A percentile compares a stretch with the other conserved stretches of the same genome.
These are phyloP conservation scores for Cantharis flavilabris DNA, from an alignment of 2,888 invertebrate species.

Conservation along the genomic window DNA sequence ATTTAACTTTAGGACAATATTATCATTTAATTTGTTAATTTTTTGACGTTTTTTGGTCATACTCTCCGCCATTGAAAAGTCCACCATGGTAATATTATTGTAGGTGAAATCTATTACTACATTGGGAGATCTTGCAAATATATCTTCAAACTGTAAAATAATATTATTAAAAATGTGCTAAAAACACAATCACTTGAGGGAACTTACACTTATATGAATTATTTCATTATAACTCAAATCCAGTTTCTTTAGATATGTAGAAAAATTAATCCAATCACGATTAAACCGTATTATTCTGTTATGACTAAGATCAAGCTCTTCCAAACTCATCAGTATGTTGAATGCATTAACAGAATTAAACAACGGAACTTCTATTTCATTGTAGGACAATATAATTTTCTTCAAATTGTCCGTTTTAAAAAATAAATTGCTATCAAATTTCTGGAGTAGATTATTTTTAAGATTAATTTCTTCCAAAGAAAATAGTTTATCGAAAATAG, in stretches of 20 bases:
- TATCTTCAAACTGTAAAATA: not conserved
- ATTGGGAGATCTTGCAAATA: not conserved
- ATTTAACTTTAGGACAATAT: slow-evolving; percentile 53
- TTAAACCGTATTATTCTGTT: slow-evolving; percentile 34
- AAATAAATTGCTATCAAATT: slow-evolving; percentile 62
- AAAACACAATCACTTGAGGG: not conserved
- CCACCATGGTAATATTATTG: slow-evolving; percentile 60
- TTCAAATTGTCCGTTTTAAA: slow-evolving; percentile 39
- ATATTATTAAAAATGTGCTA: not conserved
- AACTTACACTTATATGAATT: slow-evolving; percentile 58
- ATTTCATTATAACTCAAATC: slow-evolving; percentile 73
- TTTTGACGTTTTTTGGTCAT: not conserved
- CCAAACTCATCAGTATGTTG: slow-evolving; percentile 49
- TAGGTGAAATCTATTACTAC: slow-evolving; percentile 64
- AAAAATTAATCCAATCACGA: slow-evolving; percentile 27
- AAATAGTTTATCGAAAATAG: slow-evolving; percentile 61
- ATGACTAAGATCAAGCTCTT: slow-evolving; percentile 56
- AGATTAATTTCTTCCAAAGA: slow-evolving; percentile 66
- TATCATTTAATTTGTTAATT: slow-evolving; percentile 36
- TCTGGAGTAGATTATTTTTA: slow-evolving; percentile 65
- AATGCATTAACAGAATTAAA: not conserved
- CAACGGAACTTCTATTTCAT: slow-evolving; percentile 22
- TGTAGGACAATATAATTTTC: slow-evolving; percentile 31
- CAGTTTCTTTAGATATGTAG: slow-evolving; percentile 51
- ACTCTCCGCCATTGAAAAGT: slow-evolving; percentile 31